These are phyloP conservation scores for Sebastes cheni DNA, from an alignment of 2,797 vertebrate species.

Conservation along the genomic window DNA sequence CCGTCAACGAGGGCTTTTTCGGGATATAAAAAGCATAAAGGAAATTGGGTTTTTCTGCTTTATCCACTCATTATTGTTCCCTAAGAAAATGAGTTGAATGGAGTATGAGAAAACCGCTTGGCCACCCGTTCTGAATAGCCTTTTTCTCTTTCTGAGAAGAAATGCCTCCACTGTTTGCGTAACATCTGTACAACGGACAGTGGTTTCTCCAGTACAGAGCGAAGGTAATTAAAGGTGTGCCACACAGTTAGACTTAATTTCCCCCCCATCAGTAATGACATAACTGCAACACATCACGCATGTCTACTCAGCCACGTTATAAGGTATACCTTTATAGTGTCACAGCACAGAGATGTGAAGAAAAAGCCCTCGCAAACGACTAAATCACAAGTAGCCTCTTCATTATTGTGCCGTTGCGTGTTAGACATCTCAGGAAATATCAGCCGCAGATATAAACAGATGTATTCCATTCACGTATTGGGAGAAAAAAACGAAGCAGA, in stretches of 20 bases:
- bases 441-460: constrained; percentile 53
- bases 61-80: constrained; percentile 83
- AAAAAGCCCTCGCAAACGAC: neutral
- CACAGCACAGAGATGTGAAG: constrained; percentile 16
- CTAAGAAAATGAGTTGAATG: constrained; percentile 80
- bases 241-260: constrained; percentile 33
- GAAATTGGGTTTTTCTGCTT: constrained; percentile 83
- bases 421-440: constrained; percentile 57
- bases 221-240: constrained; percentile 53
- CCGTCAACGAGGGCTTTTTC: constrained; percentile 80
- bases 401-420: constrained; percentile 48
- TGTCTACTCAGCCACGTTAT: neutral
- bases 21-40: constrained; percentile 81
- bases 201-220: constrained; percentile 17
- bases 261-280: constrained; percentile 35
- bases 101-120: constrained; percentile 70
- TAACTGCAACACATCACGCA: constrained; percentile 12
- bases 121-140: constrained; percentile 67
- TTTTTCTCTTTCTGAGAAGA: constrained; percentile 43
- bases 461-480: constrained; percentile 71
- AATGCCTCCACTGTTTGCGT: constrained; percentile 43
- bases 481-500: constrained; percentile 52
- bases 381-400: constrained; percentile 53
- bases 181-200: constrained; percentile 43
- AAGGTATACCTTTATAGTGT: neutral